Conservation (phyloP, 2,888 invertebrate genomes). For the Galerucella nymphaeae region DNA sequence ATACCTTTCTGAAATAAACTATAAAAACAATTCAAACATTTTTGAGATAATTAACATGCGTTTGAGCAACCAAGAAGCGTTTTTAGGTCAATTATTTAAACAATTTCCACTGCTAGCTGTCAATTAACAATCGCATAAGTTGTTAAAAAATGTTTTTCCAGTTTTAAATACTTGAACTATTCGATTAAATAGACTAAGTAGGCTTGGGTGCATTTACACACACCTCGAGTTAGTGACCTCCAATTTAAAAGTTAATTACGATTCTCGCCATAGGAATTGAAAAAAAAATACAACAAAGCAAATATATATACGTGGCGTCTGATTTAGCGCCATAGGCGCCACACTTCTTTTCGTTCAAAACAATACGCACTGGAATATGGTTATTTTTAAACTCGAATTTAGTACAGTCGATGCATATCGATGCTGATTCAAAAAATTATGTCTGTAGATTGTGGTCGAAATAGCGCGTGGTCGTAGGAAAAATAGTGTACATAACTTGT, state of each 20-base stretch:
- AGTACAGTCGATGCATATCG: background rate
- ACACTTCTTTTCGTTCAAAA: constrained; percentile 51
- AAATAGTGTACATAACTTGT: no score
- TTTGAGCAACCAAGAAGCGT: no score
- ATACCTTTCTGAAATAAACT: no score
- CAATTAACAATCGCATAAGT: no score
- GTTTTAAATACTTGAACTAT: background rate
- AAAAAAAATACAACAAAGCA: constrained; percentile 31
- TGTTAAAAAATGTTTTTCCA: no score
- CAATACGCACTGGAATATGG: constrained; percentile 45
- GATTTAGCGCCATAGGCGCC: constrained; percentile 52
- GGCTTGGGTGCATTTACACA: background rate
- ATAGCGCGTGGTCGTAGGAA: no score
- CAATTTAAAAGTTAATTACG: constrained; percentile 34
- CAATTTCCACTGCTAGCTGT: no score
- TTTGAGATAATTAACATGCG: no score
- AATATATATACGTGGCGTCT: constrained; percentile 38
- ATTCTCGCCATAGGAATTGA: constrained; percentile 33
- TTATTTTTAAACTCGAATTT: constrained; percentile 44
- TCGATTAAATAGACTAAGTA: background rate
- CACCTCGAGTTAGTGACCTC: constrained; percentile 37
- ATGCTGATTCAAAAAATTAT: background rate
- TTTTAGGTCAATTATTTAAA: no score
- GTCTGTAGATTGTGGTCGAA: background rate
- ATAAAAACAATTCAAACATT: no score